A percentile compares a stretch with the other conserved stretches of the same genome.
Evolutionary conservation across 2,888 invertebrate species (phyloP).

Genomic region (Clistopyga incitator): DNA sequence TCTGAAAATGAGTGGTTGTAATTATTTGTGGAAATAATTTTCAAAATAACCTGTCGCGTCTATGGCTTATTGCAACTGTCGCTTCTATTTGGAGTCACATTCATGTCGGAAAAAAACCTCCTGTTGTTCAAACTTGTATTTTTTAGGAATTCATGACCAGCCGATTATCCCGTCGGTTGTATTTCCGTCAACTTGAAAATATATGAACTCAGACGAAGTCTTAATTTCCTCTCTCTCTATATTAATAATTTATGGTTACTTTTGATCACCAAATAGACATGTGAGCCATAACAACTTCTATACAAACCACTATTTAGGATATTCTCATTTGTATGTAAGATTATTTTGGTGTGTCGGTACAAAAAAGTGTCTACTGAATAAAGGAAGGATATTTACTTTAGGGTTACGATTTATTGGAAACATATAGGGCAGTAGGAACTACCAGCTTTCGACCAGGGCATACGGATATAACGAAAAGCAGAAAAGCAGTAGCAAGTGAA

Average conservation of each 20-base stretch:
- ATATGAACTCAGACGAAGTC: background rate
- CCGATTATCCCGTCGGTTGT: no score
- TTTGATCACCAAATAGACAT: background rate
- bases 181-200: background rate
- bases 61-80: no score
- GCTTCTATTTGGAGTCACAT: no score
- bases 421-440: background rate
- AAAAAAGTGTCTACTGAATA: background rate
- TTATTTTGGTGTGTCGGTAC: background rate
- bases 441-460: background rate
- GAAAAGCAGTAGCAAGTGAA: slow-evolving; percentile 23
- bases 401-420: background rate
- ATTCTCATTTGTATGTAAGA: background rate
- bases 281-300: background rate
- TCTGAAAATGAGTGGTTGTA: no score
- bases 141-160: no score
- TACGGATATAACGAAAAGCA: slow-evolving; percentile 21
- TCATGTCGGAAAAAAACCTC: no score
- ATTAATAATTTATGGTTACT: background rate
- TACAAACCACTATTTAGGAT: background rate
- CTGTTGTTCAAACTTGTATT: no score
- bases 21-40: no score
- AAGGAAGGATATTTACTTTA: background rate
- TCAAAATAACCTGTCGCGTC: no score
- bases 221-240: background rate